phyloP scores from a whole-genome alignment of 2,797 vertebrate genomes.

The Microctenopoma lineatum region DNA sequence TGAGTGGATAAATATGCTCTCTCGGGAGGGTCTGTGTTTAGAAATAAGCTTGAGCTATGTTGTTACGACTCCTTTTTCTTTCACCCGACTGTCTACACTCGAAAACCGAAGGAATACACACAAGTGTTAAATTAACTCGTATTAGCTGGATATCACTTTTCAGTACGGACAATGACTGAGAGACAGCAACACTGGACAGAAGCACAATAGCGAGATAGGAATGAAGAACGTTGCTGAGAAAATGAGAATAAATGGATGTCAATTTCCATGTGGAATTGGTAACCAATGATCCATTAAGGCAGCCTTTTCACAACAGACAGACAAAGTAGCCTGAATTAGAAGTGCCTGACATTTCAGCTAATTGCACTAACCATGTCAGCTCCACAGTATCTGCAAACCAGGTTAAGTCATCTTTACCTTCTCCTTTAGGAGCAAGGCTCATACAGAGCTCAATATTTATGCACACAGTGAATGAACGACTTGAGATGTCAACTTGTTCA shows the following conservation, averaged over 20 bases:
- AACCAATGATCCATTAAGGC: conserved; percentile 85
- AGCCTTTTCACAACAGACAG: conserved; percentile 81
- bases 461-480: conserved; percentile 4
- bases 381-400: conserved; percentile 73
- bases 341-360: conserved; percentile 86
- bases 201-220: conserved; percentile 46
- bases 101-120: conserved; percentile 15
- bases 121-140: conserved; percentile 14
- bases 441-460: background rate
- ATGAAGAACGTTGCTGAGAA: conserved; percentile 72
- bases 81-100: conserved; percentile 31
- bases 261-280: conserved; percentile 86
- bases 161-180: conserved; percentile 16
- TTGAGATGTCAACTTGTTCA: background rate
- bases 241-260: conserved; percentile 85
- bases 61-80: conserved; percentile 62
- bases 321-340: conserved; percentile 83
- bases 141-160: conserved; percentile 2
- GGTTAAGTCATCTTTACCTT: conserved; percentile 71
- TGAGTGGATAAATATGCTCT: conserved; percentile 75
- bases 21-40: conserved; percentile 67
- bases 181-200: conserved; percentile 40
- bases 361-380: conserved; percentile 79
- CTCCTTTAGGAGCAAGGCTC: conserved; percentile 18
- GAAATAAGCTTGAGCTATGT: conserved; percentile 55